Evolutionary conservation across 2,113 vertebrate species (phyloP).

Genomic region (Nycticryphes semicollaris): DNA sequence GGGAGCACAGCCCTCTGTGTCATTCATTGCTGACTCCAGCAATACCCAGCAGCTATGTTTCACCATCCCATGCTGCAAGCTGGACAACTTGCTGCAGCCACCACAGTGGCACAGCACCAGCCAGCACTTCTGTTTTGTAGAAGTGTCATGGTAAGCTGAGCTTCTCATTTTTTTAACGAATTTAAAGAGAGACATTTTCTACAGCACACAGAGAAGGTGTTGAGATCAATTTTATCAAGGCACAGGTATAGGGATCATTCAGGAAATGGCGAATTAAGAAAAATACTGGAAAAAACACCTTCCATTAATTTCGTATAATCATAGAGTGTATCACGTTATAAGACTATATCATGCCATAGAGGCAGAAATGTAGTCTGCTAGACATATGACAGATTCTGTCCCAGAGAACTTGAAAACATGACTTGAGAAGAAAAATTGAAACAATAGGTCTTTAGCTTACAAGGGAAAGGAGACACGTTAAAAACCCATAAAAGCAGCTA

Average conservation of each 20-base stretch:
- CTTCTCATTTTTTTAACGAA: neutral
- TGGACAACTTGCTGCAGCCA: neutral
- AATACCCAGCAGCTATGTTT: neutral
- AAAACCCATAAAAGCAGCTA: neutral
- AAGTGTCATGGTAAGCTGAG: neutral
- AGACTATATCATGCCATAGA: neutral
- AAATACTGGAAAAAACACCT: neutral
- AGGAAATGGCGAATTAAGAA: neutral
- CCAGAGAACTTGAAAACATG: neutral
- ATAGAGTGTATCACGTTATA: neutral
- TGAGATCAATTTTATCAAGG: neutral
- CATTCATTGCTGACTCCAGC: neutral
- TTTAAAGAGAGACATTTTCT: neutral
- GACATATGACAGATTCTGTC: neutral
- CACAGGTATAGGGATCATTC: neutral
- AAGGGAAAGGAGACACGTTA: neutral
- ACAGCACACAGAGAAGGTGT: neutral
- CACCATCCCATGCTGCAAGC: neutral
- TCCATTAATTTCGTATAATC: neutral
- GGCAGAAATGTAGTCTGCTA: neutral
- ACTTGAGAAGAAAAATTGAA: neutral
- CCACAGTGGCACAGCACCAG: fast-evolving
- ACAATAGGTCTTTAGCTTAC: neutral
- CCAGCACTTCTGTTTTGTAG: fast-evolving
- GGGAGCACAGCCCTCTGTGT: fast-evolving